Evolutionary conservation across 2,888 invertebrate species (phyloP), one percentile per base, ranked within the genome.

Genomic region (Cryptus armator): DNA sequence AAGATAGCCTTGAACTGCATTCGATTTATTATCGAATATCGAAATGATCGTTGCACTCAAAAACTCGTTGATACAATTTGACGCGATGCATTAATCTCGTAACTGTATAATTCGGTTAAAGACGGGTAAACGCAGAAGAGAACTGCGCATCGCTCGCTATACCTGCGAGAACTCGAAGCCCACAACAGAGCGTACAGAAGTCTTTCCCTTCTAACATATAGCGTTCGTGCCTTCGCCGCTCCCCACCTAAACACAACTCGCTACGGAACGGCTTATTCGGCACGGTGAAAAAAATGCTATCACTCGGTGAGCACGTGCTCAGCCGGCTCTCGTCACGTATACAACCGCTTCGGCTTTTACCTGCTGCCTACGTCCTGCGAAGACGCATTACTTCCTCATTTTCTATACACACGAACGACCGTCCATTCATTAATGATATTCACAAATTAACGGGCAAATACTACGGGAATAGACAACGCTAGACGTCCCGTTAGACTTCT

Each of bases 271-370:
- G 86, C 86, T 87, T 88, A 86, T 88, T 89, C 86, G 82, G 56
- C 72, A 70, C 66, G 75, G 79, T 68, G 74, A 59, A 64, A 88
- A 86, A 87, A 87, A 68, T 76, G 67, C 84, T 89, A 90, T 92
- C 92, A 92, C 90, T 88, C 91, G 89, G 78, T 86, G 89, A 90
- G 86, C 92, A 92, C 92, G 92, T 92, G 92, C 87, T 89, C 89
- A 83, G 67, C 12, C 76, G 78, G 77, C 81, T 75, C 68, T 44
- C 19, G 48, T 32, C 37, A 51, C 51, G 51, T 51, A 14, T 19
- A 9, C 37, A 24, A 12, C 24, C 12, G 24, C 56, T 56, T 19
- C 19, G 53, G 4, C 16, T 10, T 48, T 64, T 64, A 29, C 43
- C 66, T 14, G 43, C 64, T 66, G 12, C 24, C 29, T 14, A 37